Base-by-base conservation (phyloP, 1,140 invertebrate genomes). In the Proales similis region DNA sequence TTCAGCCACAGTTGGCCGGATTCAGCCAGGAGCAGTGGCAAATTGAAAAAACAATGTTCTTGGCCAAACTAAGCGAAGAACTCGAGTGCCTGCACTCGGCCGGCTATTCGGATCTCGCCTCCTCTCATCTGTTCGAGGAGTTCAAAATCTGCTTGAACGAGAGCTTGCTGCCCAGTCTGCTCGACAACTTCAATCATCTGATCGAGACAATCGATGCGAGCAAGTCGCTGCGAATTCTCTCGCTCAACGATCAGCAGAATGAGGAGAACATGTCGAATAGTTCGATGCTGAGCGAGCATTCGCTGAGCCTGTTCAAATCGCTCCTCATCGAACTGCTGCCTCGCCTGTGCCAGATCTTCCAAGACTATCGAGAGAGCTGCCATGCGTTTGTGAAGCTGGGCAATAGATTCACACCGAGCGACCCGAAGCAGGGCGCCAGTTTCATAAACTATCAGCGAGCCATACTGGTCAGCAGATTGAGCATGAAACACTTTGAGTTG, bases 81-180 rank as follows among this genome's bases (percentile, higher is more conserved):
- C n/a, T n/a, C n/a, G n/a, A n/a, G n/a, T n/a, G n/a, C n/a, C n/a
- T n/a, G n/a, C n/a, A n/a, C n/a, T n/a, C n/a, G n/a, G n/a, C n/a
- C n/a, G n/a, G n/a, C n/a, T n/a, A n/a, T n/a, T n/a, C n/a, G n/a
- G n/a, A n/a, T n/a, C n/a, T n/a, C n/a, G n/a, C n/a, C n/a, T n/a
- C 51, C 29, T 19, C 5, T 19, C 45, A 30, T 57, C 17, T 57
- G 4, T 14, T 57, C 1, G 45, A 57, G 9, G 30, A 57, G 39
- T 57, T 57, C 36, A 57, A 57, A 57, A 42, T 42, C 14, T 36
- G 45, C 12, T 5, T 57, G 22, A 57, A 29, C 32, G 51, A 57
- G 24, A 24, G 51, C 27, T 42, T 57, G 17, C 22, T 57, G 36
- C 3, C 5, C 14, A 57, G 12, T 39, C 24, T 57, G n/a, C 29